Conservation (phyloP, 92 coral and sea anemone species). For the Siderastrea radians region DNA sequence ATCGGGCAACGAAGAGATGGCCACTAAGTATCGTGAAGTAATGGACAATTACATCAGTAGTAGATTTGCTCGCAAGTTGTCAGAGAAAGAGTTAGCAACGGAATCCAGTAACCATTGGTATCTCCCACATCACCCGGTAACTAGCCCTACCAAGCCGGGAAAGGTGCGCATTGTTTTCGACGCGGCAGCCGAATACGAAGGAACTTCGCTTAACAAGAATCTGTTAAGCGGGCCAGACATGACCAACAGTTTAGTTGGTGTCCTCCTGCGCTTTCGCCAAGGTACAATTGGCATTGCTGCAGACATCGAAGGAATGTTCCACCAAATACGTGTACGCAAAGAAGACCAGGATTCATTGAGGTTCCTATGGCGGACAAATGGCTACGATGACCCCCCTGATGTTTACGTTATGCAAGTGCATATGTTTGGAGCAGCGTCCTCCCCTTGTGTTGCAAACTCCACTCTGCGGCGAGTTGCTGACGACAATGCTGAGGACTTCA, state of each 20-base stretch:
- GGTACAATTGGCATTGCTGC: no score
- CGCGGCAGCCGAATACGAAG: constrained; percentile 63
- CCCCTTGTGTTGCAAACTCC: constrained; percentile 68
- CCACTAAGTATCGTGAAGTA: constrained; percentile 1
- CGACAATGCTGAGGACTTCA: constrained; percentile 63
- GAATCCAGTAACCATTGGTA: constrained; percentile 51
- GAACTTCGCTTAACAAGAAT: constrained; percentile 53
- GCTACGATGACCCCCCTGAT: constrained; percentile 49
- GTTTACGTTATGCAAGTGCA: constrained; percentile 71
- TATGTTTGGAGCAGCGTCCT: constrained; percentile 73
- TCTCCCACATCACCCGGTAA: constrained; percentile 67
- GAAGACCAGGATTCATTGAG: no score
- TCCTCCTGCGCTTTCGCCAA: no score
- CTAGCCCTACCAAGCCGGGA: constrained; percentile 68
- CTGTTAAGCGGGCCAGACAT: no score
- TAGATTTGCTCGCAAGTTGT: constrained; percentile 65
- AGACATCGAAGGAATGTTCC: no score
- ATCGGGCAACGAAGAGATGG: constrained; percentile 31
- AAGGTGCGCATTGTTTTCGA: constrained; percentile 68
- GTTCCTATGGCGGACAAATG: constrained; percentile 68
- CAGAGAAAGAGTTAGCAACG: constrained; percentile 33
- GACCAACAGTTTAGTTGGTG: no score
- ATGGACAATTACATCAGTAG: constrained; percentile 59
- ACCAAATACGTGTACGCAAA: no score
- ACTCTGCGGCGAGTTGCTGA: constrained; percentile 52